phyloP scores from a whole-genome alignment of 2,797 vertebrate species.

The Sebastes variabilis region DNA sequence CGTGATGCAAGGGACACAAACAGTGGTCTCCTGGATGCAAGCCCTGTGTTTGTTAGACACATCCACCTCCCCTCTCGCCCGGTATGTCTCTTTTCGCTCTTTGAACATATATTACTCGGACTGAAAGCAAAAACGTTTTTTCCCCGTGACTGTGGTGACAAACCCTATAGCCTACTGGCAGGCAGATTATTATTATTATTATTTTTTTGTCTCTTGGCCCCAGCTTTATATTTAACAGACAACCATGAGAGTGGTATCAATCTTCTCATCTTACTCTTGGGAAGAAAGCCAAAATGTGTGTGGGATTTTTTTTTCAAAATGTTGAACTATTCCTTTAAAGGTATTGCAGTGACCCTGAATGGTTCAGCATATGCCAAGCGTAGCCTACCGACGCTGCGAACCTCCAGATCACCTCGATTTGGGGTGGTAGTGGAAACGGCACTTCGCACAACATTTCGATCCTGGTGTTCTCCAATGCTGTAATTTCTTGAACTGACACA shows the following conservation, averaged over 20 bases:
- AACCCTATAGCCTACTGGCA: too few relatives aligned
- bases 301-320: not conserved
- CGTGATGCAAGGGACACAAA: too few relatives aligned
- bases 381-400: slow-evolving; percentile 72
- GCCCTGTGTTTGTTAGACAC: too few relatives aligned
- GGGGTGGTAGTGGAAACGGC: slow-evolving; percentile 75
- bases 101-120: too few relatives aligned
- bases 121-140: too few relatives aligned
- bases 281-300: not conserved
- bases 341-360: not conserved
- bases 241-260: not conserved
- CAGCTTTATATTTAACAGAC: not conserved
- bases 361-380: not conserved
- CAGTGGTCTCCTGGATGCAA: too few relatives aligned
- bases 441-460: slow-evolving; percentile 82
- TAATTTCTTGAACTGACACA: slow-evolving; percentile 81
- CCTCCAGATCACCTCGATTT: slow-evolving; percentile 81
- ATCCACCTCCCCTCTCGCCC: too few relatives aligned
- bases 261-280: not conserved
- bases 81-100: too few relatives aligned
- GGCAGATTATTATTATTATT: too few relatives aligned
- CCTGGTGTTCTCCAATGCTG: slow-evolving; percentile 75
- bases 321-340: not conserved
- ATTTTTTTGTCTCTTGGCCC: too few relatives aligned
- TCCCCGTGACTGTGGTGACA: too few relatives aligned